Conservation (phyloP, 2,888 invertebrate genomes). For the Latheticus oryzae region DNA sequence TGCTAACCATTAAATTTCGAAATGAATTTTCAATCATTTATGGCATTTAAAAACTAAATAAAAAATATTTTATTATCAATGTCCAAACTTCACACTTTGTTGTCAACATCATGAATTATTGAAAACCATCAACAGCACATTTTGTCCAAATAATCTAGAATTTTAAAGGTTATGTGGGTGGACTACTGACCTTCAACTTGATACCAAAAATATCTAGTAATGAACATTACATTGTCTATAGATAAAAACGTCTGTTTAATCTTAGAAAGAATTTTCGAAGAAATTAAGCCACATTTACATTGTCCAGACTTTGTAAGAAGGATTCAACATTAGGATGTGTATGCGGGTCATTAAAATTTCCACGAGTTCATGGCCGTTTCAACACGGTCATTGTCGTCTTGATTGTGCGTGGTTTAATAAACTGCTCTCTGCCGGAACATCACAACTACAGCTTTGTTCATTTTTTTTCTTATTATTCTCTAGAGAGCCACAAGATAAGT, state of each 20-base stretch:
- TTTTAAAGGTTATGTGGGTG: no score
- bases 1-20: conserved; percentile 34
- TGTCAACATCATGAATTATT: conserved; percentile 29
- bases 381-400: conserved; percentile 41
- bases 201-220: no score
- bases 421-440: conserved; percentile 15
- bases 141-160: no score
- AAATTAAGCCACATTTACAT: conserved; percentile 24
- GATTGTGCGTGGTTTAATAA: conserved; percentile 16
- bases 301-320: conserved; percentile 10
- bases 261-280: no score
- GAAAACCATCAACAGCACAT: conserved; percentile 6
- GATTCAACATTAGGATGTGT: conserved; percentile 32
- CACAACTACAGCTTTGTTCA: conserved; percentile 5
- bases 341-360: conserved; percentile 43
- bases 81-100: conserved; percentile 25
- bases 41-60: conserved; percentile 27
- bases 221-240: no score
- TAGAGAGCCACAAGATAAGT: no score
- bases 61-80: conserved; percentile 37
- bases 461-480: background rate
- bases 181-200: conserved; percentile 23
- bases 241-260: background rate
- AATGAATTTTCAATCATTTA: conserved; percentile 38
- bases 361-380: conserved; percentile 38